These are phyloP conservation scores for Hyla sarda DNA, from an alignment of 2,113 vertebrate species.

Conservation along the genomic window DNA sequence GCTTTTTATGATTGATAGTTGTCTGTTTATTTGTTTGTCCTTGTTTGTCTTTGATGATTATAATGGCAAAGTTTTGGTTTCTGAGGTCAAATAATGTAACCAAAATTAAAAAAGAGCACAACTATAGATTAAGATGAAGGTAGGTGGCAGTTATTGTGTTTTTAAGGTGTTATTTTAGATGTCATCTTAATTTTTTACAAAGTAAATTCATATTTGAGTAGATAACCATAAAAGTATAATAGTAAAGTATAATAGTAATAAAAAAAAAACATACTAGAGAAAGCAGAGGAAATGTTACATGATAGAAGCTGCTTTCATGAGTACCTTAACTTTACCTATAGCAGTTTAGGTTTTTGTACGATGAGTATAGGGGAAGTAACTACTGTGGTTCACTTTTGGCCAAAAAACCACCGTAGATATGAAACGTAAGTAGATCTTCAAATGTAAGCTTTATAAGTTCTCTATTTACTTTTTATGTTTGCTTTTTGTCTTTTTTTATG, in stretches of 20 bases:
- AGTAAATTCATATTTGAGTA: no score
- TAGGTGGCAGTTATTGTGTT: no score
- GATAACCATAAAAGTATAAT: background rate
- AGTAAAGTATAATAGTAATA: background rate
- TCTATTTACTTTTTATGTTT: no score
- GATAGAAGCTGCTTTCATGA: background rate
- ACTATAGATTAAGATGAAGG: background rate
- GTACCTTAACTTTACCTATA: background rate
- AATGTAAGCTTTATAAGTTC: background rate
- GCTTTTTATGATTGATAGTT: background rate
- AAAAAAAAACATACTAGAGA: background rate
- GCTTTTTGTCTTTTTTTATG: no score
- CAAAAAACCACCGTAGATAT: background rate
- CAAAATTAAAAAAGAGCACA: no score
- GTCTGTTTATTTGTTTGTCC: background rate
- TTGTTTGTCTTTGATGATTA: background rate
- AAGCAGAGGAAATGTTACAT: background rate
- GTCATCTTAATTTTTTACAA: no score
- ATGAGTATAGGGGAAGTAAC: background rate
- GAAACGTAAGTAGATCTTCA: background rate
- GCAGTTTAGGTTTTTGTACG: conserved; percentile 18
- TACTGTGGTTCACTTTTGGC: conserved; percentile 18
- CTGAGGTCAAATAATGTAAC: no score
- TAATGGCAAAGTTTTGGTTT: no score
- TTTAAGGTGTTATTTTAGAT: no score